Evolutionary conservation across 2,113 vertebrate genomes (phyloP).

Genomic region (Oreotrochilus melanogaster): DNA sequence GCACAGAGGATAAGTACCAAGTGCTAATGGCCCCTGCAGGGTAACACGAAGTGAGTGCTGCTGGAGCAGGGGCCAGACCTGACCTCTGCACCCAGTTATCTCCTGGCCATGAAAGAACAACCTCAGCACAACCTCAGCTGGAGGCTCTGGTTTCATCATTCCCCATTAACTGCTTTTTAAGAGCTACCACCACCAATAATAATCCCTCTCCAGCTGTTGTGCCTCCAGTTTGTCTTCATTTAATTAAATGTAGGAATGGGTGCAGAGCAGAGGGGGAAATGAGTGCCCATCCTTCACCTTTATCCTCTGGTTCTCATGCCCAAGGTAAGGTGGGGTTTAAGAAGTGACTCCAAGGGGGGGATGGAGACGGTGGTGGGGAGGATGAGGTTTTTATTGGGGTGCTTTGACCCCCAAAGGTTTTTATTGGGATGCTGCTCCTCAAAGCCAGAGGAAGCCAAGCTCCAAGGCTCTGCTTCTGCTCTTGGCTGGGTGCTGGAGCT

Average conservation of each 20-base stretch:
- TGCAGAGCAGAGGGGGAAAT: background rate
- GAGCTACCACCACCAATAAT: background rate
- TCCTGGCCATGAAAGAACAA: background rate
- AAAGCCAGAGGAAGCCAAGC: background rate
- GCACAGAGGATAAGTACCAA: background rate
- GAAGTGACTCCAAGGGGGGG: background rate
- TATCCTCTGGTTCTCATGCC: background rate
- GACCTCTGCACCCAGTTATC: background rate
- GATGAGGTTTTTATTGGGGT: background rate
- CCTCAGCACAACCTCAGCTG: background rate
- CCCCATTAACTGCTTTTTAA: background rate
- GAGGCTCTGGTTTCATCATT: background rate
- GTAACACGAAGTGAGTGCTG: background rate
- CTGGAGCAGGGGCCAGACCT: background rate
- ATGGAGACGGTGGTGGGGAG: background rate
- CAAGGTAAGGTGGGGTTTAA: background rate
- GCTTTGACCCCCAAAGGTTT: background rate
- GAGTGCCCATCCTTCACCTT: rapidly evolving
- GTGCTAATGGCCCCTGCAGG: background rate
- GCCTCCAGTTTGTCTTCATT: background rate
- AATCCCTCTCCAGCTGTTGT: background rate
- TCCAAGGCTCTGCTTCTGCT: background rate
- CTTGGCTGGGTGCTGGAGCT: background rate
- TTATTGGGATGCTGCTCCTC: background rate
- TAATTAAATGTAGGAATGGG: background rate